Percentiles rank a stretch among this genome's conserved stretches.
Evolutionary conservation across 2,797 vertebrate species (phyloP).

Genomic region (Pithecia hirsuta): DNA sequence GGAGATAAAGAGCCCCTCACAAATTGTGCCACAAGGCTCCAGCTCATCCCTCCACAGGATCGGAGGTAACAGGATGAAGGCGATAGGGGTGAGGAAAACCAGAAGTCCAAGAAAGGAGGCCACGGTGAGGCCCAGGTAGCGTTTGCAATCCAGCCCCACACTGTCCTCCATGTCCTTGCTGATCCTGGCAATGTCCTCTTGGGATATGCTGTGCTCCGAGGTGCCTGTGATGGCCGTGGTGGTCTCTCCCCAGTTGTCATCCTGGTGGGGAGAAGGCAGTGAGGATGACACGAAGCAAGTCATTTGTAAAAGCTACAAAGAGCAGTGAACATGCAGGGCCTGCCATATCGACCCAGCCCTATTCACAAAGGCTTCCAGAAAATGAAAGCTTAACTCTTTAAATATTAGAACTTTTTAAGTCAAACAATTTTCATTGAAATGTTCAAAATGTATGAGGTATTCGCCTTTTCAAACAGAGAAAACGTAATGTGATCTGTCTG

Average conservation of each 20-base stretch:
- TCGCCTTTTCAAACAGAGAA: neutral
- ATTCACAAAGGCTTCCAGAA: rapidly evolving
- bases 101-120: slow-evolving; percentile 89
- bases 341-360: neutral
- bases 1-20: slow-evolving; percentile 97
- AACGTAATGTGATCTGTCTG: neutral
- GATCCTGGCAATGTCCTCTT: slow-evolving; percentile 95
- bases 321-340: rapidly evolving
- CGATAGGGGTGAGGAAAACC: slow-evolving; percentile 93
- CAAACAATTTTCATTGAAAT: neutral
- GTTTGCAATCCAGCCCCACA: slow-evolving; percentile 89
- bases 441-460: neutral
- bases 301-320: neutral
- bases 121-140: slow-evolving; percentile 91
- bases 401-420: neutral
- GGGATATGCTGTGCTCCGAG: slow-evolving; percentile 96
- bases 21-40: slow-evolving; percentile 94
- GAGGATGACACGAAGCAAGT: neutral
- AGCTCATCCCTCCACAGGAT: slow-evolving; percentile 93
- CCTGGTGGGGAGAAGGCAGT: slow-evolving; percentile 84
- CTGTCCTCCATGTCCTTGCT: slow-evolving; percentile 92
- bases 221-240: slow-evolving; percentile 97
- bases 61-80: slow-evolving; percentile 94
- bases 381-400: neutral
- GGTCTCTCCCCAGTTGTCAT: slow-evolving; percentile 99